phyloP scores from a whole-genome alignment of 2,888 invertebrate species.

The Helobdella robusta region DNA sequence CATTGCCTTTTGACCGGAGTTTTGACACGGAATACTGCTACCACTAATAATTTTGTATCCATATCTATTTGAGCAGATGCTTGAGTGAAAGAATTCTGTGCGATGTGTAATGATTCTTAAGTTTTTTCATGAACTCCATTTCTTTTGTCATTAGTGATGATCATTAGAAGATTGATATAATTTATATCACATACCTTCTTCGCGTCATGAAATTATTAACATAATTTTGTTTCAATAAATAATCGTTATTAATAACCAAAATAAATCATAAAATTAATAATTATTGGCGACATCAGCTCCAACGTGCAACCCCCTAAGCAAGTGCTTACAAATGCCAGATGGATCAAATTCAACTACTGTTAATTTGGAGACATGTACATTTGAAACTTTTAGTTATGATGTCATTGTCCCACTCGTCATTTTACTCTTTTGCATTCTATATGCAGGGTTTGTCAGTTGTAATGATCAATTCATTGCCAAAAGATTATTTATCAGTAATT shows the following conservation, averaged over 20 bases:
- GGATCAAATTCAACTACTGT: not conserved
- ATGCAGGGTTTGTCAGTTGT: constrained; percentile 60
- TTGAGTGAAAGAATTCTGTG: too few relatives aligned
- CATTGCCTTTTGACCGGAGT: too few relatives aligned
- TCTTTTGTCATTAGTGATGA: not conserved
- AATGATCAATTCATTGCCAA: too few relatives aligned
- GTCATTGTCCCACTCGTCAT: constrained; percentile 82
- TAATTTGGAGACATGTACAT: not conserved
- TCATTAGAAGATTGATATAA: not conserved
- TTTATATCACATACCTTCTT: not conserved
- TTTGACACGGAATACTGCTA: too few relatives aligned
- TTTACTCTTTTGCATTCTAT: constrained; percentile 88
- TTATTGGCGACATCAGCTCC: not conserved
- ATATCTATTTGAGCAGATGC: too few relatives aligned
- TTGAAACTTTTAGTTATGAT: constrained; percentile 55
- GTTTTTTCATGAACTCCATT: too few relatives aligned
- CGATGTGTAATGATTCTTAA: too few relatives aligned
- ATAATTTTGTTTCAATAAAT: not conserved
- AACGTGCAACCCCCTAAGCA: constrained; percentile 24
- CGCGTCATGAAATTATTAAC: not conserved
- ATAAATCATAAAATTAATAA: not conserved
- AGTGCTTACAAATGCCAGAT: not conserved
- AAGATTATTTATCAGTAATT: too few relatives aligned
- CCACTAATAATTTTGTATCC: too few relatives aligned
- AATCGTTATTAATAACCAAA: not conserved